phyloP scores from a whole-genome alignment of 2,888 invertebrate species.

The Lapara coniferarum region DNA sequence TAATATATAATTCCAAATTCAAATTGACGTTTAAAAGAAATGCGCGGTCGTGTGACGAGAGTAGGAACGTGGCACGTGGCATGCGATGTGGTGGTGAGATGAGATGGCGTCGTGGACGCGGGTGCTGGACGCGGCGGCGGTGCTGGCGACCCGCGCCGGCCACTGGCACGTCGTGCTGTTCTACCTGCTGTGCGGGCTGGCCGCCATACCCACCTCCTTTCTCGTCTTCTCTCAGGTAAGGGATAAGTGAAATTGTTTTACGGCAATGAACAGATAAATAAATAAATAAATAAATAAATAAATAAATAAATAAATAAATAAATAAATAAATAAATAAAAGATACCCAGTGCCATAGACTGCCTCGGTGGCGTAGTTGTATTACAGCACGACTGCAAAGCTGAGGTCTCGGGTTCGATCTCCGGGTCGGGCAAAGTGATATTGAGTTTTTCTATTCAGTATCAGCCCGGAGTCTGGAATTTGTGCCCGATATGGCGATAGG shows the following conservation, averaged over 20 bases:
- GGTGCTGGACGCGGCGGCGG: conserved; percentile 83
- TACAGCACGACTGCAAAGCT: too few relatives aligned
- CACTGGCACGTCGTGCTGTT: conserved; percentile 86
- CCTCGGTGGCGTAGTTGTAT: too few relatives aligned
- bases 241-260: neutral
- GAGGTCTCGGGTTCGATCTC: too few relatives aligned
- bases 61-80: conserved; percentile 26
- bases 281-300: too few relatives aligned
- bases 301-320: too few relatives aligned
- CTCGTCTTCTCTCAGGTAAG: conserved; percentile 86
- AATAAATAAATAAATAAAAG: too few relatives aligned
- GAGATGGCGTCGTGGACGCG: conserved; percentile 71
- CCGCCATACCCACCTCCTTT: conserved; percentile 86
- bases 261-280: neutral
- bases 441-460: too few relatives aligned
- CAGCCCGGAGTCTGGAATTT: too few relatives aligned
- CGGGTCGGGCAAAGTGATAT: too few relatives aligned
- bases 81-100: conserved; percentile 33
- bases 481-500: too few relatives aligned
- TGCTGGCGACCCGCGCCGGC: conserved; percentile 85
- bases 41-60: conserved; percentile 9
- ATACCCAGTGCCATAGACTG: too few relatives aligned
- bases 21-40: neutral
- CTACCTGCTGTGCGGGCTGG: conserved; percentile 85
- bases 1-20: neutral